Base-by-base conservation (phyloP, 2,888 invertebrate species). In the Schizaphis graminum region DNA sequence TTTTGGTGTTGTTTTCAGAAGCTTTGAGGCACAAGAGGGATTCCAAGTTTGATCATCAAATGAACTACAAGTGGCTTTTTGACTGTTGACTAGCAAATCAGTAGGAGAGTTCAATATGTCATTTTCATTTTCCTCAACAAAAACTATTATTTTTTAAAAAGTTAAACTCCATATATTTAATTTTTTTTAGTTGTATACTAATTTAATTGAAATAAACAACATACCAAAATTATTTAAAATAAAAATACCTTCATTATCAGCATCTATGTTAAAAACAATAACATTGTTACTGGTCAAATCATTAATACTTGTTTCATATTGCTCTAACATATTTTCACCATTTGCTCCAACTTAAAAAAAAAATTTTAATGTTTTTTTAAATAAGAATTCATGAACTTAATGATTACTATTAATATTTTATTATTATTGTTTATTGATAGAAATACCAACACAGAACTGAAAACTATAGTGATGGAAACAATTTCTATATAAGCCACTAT, bases 231-330 rank as follows among this genome's bases (percentile, higher is more conserved):
- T n/a, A 84, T 84, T 35, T 35, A 35, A 84, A 84, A 84, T 84
- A 84, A 35, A 84, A 84, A 35, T 84, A 84, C 84, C 84, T 84
- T 84, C 84, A 84, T 84, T 35, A 84, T 84, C 41, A 41, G 21
- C 84, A 84, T 67, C 67, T 67, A 41, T 84, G 84, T 35, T 84
- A 35, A 84, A 35, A 84, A 84, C 84, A 84, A 84, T 84, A 41
- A 84, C 35, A 84, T 84, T 84, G 35, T 84, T 84, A 84, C 41
- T 84, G 84, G 67, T 67, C 10, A 67, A 13, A 67, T 67, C 67
- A 67, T 28, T 67, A 28, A 35, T 35, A 84, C 84, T 84, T 84
- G 35, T 84, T 41, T 84, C 84, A 28, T 67, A 67, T 67, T 67
- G 67, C 26, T 67, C 67, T 67, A n/a, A n/a, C n/a, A 67, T 67